Evolutionary conservation across 2,113 vertebrate genomes (phyloP), one percentile per base, ranked within the genome.

Genomic region (Orthonyx spaldingii): DNA sequence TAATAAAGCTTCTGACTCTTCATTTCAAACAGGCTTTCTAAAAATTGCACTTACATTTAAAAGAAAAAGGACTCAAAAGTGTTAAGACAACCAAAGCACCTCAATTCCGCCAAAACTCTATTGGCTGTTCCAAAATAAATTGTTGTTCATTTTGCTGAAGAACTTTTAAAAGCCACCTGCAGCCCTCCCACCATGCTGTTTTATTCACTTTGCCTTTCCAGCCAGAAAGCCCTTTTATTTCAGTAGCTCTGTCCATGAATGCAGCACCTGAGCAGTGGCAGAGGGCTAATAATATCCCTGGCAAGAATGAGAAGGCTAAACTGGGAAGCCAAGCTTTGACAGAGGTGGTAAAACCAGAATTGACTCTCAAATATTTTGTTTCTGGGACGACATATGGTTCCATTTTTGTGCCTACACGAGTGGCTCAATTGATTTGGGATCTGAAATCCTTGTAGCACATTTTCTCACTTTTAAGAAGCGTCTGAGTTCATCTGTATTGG

Each of bases 331-430:
- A 89, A 28, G 64, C 66, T 80, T 86, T 93, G 93, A 90, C 23
- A 94, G 39, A 22, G 0, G 0, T 77, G 70, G 7, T 64, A 70
- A 86, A 97, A 95, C 10, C 7, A 10, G 71, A 90, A 84, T 4
- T 47, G 61, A 85, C 77, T 89, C 76, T 85, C 68, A 95, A 97
- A 94, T 94, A 93, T 90, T 95, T 96, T 86, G 75, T n/a, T 93
- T 92, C 56, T 52, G n/a, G 86, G 56, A 49, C 64, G n/a, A 70
- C 75, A 96, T 66, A 93, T n/a, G 52, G 60, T 80, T 90, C 86
- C 27, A 37, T 70, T 96, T 95, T 82, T 64, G 50, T 78, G 75
- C 71, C 78, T 88, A 57, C 63, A 52, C 0, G 2, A 94, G 52
- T 70, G 87, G 93, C 44, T 93, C 90, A 87, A 90, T 57, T 65